Conservation (phyloP, 2,888 invertebrate species). For the Metellina segmentata region DNA sequence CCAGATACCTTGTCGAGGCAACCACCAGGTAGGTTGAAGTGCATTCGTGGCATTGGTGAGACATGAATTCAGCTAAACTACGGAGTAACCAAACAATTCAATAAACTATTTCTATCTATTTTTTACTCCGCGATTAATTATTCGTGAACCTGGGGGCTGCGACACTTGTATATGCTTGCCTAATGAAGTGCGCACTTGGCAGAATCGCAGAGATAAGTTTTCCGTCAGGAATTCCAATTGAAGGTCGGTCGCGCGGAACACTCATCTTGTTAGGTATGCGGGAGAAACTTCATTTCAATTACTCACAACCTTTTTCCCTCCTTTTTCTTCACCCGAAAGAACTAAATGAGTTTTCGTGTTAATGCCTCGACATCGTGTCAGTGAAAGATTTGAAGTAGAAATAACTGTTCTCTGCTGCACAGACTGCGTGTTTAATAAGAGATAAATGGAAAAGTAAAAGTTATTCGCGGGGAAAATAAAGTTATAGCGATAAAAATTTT, state of each 20-base stretch:
- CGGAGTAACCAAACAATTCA: too few relatives aligned
- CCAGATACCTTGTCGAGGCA: too few relatives aligned
- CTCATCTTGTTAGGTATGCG: background rate
- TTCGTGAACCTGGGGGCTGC: background rate
- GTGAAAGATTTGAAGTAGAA: background rate
- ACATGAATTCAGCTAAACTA: too few relatives aligned
- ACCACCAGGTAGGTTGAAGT: too few relatives aligned
- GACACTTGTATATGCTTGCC: constrained; percentile 12
- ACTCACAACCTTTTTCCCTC: constrained; percentile 11
- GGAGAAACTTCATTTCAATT: constrained; percentile 35
- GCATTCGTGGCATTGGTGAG: too few relatives aligned
- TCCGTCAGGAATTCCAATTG: constrained; percentile 48
- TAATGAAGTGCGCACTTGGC: constrained; percentile 38
- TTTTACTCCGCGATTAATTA: constrained; percentile 19
- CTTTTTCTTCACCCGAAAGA: background rate
- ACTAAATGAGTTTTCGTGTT: constrained; percentile 9
- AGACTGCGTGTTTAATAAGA: background rate
- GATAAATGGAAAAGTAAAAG: too few relatives aligned
- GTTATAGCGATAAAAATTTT: too few relatives aligned
- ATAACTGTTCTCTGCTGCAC: background rate
- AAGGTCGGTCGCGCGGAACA: constrained; percentile 12
- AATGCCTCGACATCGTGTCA: background rate
- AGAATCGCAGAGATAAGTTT: constrained; percentile 34
- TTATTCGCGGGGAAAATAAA: too few relatives aligned
- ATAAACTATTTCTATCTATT: background rate